Conservation (phyloP, 2,888 invertebrate species). For the Dryobota labecula region DNA sequence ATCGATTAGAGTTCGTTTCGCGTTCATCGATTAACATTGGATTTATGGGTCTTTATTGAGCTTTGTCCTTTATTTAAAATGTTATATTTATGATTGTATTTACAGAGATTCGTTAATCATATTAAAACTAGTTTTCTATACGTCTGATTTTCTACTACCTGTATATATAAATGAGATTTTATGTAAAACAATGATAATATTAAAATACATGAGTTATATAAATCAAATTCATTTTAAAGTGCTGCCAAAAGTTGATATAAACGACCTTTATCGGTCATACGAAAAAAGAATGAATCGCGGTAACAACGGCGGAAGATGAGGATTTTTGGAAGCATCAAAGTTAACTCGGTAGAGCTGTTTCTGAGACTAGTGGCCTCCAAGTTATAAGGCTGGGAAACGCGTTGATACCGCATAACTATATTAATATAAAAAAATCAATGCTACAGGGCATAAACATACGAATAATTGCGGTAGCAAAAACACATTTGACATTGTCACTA, state of each 20-base stretch:
- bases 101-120: conserved; percentile 65
- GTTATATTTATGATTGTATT: conserved; percentile 53
- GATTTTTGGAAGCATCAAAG: conserved; percentile 9
- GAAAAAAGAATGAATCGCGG: conserved; percentile 4
- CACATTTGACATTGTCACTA: conserved; percentile 23
- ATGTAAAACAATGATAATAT: conserved; percentile 28
- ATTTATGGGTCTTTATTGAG: conserved; percentile 18
- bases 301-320: conserved; percentile 4
- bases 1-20: conserved; percentile 22
- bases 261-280: conserved; percentile 13
- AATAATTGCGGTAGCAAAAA: conserved; percentile 44
- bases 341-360: not conserved
- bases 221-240: conserved; percentile 13
- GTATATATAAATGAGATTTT: conserved; percentile 62
- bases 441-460: conserved; percentile 13
- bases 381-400: conserved; percentile 9
- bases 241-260: conserved; percentile 45
- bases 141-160: conserved; percentile 33
- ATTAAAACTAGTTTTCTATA: conserved; percentile 40
- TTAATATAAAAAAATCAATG: not conserved
- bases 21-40: conserved; percentile 7
- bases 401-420: conserved; percentile 26
- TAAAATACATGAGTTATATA: conserved; percentile 28
- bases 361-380: not conserved
- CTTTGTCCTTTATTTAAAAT: conserved; percentile 26